Conservation (phyloP, 1,140 invertebrate species). For the Drosophila kanapiae region DNA sequence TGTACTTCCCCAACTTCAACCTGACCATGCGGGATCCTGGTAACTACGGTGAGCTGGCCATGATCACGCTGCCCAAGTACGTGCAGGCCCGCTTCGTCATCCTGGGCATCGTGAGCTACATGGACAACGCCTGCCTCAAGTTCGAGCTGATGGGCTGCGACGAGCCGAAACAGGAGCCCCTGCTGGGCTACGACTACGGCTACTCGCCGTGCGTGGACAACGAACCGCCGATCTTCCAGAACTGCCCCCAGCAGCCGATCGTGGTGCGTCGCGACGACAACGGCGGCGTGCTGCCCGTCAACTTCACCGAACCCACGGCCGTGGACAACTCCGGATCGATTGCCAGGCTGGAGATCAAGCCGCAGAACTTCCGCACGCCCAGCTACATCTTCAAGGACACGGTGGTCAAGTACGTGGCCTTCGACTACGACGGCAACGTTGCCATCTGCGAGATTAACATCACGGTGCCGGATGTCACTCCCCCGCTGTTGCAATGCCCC, state of each 20-base stretch:
- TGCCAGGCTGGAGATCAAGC: slow-evolving; percentile 95
- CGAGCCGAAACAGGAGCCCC: slow-evolving; percentile 91
- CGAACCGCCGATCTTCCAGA: slow-evolving; percentile 98
- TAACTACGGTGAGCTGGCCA: slow-evolving; percentile 96
- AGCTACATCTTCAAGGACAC: slow-evolving; percentile 95
- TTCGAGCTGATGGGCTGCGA: slow-evolving; percentile 98
- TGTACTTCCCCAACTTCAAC: slow-evolving; percentile 98
- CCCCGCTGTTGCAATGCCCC: slow-evolving; percentile 96
- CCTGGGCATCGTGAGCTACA: slow-evolving; percentile 96
- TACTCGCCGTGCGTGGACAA: slow-evolving; percentile 98
- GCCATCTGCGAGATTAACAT: slow-evolving; percentile 98
- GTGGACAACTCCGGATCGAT: slow-evolving; percentile 97
- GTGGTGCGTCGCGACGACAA: slow-evolving; percentile 94
- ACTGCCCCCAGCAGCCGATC: slow-evolving; percentile 96
- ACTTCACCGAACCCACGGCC: slow-evolving; percentile 96
- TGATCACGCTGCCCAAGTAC: slow-evolving; percentile 97
- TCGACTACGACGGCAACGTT: slow-evolving; percentile 98
- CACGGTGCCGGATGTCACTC: slow-evolving; percentile 96
- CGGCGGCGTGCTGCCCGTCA: slow-evolving; percentile 94
- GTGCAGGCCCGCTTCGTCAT: slow-evolving; percentile 97
- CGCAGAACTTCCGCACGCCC: slow-evolving; percentile 95
- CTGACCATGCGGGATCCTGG: slow-evolving; percentile 96
- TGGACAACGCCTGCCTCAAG: slow-evolving; percentile 98
- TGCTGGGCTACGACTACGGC: slow-evolving; percentile 96
- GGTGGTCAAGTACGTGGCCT: slow-evolving; percentile 97